Evolutionary conservation across 2,113 vertebrate genomes (phyloP).

Genomic region (Mobula hypostoma): DNA sequence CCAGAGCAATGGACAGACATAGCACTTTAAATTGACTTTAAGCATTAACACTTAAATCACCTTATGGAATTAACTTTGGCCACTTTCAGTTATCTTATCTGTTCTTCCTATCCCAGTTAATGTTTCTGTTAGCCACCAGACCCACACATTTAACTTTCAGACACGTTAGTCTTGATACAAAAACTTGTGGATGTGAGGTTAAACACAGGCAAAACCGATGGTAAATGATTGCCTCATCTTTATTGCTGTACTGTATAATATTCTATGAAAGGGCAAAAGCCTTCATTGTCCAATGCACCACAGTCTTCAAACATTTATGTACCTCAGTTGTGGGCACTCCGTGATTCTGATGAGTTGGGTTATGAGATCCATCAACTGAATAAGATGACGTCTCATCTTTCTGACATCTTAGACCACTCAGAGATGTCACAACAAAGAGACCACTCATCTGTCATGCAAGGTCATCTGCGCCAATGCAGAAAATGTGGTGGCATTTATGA

Average conservation of each 20-base stretch:
- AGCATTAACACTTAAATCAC: not conserved
- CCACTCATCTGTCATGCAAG: not conserved
- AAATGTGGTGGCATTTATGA: not conserved
- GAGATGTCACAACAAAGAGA: not conserved
- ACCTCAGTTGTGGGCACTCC: not conserved
- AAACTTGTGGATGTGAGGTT: not conserved
- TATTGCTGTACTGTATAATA: not conserved
- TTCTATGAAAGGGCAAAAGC: not conserved
- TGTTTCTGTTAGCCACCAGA: not conserved
- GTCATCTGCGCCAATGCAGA: not conserved
- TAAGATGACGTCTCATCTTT: no score
- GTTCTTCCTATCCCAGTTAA: not conserved
- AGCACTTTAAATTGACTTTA: not conserved
- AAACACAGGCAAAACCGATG: not conserved
- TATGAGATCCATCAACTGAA: no score
- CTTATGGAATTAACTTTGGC: not conserved
- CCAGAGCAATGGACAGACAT: not conserved
- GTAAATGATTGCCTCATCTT: not conserved
- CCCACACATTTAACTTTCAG: not conserved
- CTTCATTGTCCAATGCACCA: not conserved
- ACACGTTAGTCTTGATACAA: not conserved
- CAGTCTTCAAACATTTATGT: not conserved
- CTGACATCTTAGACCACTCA: no score
- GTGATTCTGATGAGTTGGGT: not conserved
- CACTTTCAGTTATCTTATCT: not conserved